A percentile compares a stretch with the other conserved stretches of the same genome.
These are phyloP conservation scores for Lasiommata megera DNA, from an alignment of 2,888 invertebrate species.

Conservation along the genomic window DNA sequence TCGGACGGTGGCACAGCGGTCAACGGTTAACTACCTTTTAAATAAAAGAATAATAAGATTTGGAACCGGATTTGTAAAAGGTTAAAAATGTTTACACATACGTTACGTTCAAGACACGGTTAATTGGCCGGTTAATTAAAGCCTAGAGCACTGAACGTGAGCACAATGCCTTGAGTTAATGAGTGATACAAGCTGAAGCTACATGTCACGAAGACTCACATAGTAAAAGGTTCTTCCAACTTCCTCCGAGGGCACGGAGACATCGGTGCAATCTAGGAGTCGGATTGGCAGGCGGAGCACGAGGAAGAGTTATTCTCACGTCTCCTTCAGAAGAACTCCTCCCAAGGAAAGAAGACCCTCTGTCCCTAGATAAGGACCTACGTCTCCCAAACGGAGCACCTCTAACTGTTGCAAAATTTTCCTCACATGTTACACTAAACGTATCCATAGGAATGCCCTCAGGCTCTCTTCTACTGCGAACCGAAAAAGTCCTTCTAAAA, in stretches of 20 bases:
- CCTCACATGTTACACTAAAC: slow-evolving; percentile 58
- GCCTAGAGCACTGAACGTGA: slow-evolving; percentile 18
- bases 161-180: slow-evolving; percentile 36
- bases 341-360: slow-evolving; percentile 76
- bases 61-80: slow-evolving; percentile 54
- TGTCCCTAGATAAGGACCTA: slow-evolving; percentile 72
- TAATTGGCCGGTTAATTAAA: slow-evolving; percentile 52
- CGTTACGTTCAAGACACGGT: slow-evolving; percentile 46
- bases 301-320: slow-evolving; percentile 68
- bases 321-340: slow-evolving; percentile 89
- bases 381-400: slow-evolving; percentile 72
- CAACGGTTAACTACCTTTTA: slow-evolving; percentile 66
- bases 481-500: slow-evolving; percentile 71
- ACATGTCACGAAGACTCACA: slow-evolving; percentile 82
- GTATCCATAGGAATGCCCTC: slow-evolving; percentile 71
- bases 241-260: slow-evolving; percentile 87
- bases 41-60: slow-evolving; percentile 63
- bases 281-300: slow-evolving; percentile 64
- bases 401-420: slow-evolving; percentile 69
- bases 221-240: slow-evolving; percentile 90
- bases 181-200: slow-evolving; percentile 43
- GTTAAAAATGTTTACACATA: slow-evolving; percentile 56
- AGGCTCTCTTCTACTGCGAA: slow-evolving; percentile 60
- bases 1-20: slow-evolving; percentile 53
- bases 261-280: slow-evolving; percentile 84